A percentile compares a stretch with the other conserved stretches of the same genome.
Evolutionary conservation across 2,113 vertebrate genomes (phyloP).

Genomic region (Dicaeum eximium): DNA sequence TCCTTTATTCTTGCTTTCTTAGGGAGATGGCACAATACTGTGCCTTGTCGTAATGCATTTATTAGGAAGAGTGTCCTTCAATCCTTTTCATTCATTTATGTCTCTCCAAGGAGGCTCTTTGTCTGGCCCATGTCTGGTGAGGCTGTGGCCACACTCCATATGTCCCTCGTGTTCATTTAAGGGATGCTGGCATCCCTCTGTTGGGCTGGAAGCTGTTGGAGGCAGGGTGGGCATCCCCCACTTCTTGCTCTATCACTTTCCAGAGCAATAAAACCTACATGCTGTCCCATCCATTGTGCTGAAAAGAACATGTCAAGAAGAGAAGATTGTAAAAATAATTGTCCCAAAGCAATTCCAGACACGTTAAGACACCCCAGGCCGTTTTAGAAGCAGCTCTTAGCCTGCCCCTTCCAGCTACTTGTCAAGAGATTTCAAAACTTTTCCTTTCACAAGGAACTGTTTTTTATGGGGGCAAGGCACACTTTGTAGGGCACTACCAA

Average conservation of each 20-base stretch:
- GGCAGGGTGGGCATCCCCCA: neutral
- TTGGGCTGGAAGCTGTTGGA: neutral
- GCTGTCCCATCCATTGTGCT: neutral
- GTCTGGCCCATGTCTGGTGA: neutral
- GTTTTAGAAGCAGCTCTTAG: neutral
- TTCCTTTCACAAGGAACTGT: neutral
- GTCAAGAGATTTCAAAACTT: neutral
- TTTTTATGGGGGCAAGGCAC: rapidly evolving
- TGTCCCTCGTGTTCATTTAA: neutral
- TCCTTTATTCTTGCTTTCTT: neutral
- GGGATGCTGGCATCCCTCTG: neutral
- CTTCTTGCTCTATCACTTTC: neutral
- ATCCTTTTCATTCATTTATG: neutral
- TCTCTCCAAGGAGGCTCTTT: neutral
- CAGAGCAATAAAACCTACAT: neutral
- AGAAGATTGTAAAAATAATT: neutral
- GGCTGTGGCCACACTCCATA: neutral
- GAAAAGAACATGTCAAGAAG: neutral
- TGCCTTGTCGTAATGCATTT: neutral
- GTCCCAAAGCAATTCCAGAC: neutral
- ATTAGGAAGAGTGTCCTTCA: neutral
- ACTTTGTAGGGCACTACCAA: neutral
- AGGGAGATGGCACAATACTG: neutral
- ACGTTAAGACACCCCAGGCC: neutral
- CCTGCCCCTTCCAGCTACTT: neutral